Conservation (phyloP, 2,888 invertebrate species). For the Crocallis elinguaria region DNA sequence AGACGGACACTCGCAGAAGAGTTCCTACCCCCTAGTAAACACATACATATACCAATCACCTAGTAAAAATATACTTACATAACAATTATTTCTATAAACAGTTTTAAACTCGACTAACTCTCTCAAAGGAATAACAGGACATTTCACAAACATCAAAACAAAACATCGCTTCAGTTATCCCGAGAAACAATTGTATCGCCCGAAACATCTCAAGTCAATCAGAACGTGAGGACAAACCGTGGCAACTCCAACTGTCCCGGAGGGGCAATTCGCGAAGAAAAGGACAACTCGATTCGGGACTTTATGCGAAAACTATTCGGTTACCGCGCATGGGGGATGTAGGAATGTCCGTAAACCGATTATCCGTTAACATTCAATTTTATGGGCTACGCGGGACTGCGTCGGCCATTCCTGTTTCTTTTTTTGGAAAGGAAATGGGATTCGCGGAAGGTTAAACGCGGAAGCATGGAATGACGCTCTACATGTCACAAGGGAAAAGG, state of each 20-base stretch:
- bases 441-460: slow-evolving; percentile 17
- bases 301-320: slow-evolving; percentile 53
- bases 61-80: no score
- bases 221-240: slow-evolving; percentile 38
- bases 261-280: slow-evolving; percentile 24
- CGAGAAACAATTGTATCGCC: slow-evolving; percentile 22
- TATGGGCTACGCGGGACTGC: slow-evolving; percentile 21
- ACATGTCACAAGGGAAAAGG: background rate
- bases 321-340: slow-evolving; percentile 21
- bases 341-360: slow-evolving; percentile 31
- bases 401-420: slow-evolving; percentile 29
- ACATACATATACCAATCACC: no score
- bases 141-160: slow-evolving; percentile 16
- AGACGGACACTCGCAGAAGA: no score
- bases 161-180: slow-evolving; percentile 13
- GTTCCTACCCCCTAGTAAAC: no score
- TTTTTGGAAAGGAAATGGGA: slow-evolving; percentile 24
- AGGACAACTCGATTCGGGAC: slow-evolving; percentile 37
- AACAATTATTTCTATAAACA: no score
- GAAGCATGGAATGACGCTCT: background rate
- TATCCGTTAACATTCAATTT: slow-evolving; percentile 34
- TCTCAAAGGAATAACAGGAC: no score
- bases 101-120: no score
- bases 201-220: slow-evolving; percentile 34
- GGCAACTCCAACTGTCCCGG: slow-evolving; percentile 29